Percentiles rank a stretch among this genome's conserved stretches.
phyloP scores from a whole-genome alignment of 2,113 vertebrate species.

The Procavia capensis region DNA sequence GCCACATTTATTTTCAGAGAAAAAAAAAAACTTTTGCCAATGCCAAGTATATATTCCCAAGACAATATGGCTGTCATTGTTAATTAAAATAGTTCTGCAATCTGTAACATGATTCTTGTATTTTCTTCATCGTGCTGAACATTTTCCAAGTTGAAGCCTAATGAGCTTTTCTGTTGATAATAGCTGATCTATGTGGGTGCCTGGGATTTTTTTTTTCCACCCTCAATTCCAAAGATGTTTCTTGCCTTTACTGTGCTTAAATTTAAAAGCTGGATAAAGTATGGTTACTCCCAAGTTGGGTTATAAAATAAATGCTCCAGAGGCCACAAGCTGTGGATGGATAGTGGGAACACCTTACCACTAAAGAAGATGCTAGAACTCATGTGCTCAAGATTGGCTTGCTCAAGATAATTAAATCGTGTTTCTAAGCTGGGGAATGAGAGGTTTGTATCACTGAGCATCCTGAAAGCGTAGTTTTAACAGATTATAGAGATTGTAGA shows the following conservation, averaged over 20 bases:
- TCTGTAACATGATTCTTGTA: constrained; percentile 48
- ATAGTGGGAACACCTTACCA: constrained; percentile 50
- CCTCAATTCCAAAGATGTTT: neutral
- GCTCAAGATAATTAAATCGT: constrained; percentile 59
- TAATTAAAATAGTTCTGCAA: constrained; percentile 66
- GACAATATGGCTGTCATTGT: constrained; percentile 46
- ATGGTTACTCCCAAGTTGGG: neutral
- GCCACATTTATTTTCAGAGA: constrained; percentile 54
- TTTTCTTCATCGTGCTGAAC: constrained; percentile 53
- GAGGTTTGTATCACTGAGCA: constrained; percentile 24
- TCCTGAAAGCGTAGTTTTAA: constrained; percentile 33
- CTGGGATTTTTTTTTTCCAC: neutral
- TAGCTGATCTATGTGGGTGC: neutral
- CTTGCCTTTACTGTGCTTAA: constrained; percentile 53
- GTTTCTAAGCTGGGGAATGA: constrained; percentile 51
- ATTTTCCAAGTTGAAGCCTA: constrained; percentile 57
- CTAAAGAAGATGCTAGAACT: constrained; percentile 48
- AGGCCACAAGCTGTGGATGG: neutral
- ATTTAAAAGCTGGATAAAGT: constrained; percentile 24
- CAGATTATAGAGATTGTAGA: constrained; percentile 6
- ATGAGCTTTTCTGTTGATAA: constrained; percentile 26
- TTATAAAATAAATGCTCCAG: constrained; percentile 36
- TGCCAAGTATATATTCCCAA: constrained; percentile 56
- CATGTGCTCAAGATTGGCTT: constrained; percentile 66
- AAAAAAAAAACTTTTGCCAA: constrained; percentile 29